Percentiles rank a stretch among this genome's conserved stretches.
phyloP scores from a whole-genome alignment of 2,888 invertebrate genomes.

The Drosophila fulvimacula region DNA sequence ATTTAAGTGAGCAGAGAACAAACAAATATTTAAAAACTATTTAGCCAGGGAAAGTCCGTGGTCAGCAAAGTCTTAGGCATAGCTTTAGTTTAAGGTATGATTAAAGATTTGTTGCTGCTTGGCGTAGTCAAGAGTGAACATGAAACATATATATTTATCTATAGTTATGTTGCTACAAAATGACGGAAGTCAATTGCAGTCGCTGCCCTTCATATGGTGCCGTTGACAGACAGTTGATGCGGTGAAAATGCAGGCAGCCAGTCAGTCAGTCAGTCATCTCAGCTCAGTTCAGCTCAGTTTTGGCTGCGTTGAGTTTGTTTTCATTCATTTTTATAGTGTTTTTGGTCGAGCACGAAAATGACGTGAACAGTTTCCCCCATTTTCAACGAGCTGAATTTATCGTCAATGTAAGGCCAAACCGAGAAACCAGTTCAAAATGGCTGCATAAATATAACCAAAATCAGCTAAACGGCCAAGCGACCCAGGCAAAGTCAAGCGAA shows the following conservation, averaged over 20 bases:
- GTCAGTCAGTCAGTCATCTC: background rate
- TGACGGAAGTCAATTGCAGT: conserved; percentile 19
- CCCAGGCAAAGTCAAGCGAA: conserved; percentile 13
- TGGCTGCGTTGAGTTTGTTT: conserved; percentile 8
- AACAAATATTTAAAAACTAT: no score
- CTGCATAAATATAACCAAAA: conserved; percentile 35
- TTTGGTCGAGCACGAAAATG: conserved; percentile 26
- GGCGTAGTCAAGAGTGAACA: no score
- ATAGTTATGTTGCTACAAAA: background rate
- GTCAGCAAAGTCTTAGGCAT: no score
- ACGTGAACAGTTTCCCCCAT: conserved; percentile 31
- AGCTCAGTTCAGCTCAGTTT: conserved; percentile 6
- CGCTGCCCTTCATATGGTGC: conserved; percentile 16
- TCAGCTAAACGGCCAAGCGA: conserved; percentile 23
- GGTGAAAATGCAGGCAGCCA: background rate
- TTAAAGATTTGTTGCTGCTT: no score
- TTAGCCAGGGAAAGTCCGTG: no score
- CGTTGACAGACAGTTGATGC: conserved; percentile 4
- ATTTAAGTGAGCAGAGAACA: background rate
- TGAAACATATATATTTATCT: background rate
- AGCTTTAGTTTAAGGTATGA: no score
- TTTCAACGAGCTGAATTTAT: background rate
- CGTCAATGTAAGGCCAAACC: conserved; percentile 22
- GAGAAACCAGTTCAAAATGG: conserved; percentile 44
- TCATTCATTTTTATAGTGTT: conserved; percentile 34